A percentile compares a stretch with the other conserved stretches of the same genome.
Conservation (phyloP, 2,113 vertebrate genomes). For the Camelus dromedarius region DNA sequence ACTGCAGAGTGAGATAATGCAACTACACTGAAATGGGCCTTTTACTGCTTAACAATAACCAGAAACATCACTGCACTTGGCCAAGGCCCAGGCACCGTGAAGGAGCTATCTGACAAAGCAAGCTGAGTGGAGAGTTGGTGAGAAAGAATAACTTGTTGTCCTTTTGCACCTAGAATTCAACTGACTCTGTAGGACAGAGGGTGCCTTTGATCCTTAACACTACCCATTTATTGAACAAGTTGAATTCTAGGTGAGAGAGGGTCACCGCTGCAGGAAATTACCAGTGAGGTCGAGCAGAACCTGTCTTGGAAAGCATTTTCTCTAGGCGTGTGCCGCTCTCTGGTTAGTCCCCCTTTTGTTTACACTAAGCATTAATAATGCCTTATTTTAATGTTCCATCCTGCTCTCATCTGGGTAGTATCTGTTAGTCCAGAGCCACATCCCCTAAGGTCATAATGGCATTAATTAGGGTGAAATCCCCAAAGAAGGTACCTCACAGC, state of each 20-base stretch:
- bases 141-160: not conserved
- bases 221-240: too few relatives aligned
- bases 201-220: too few relatives aligned
- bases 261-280: not conserved
- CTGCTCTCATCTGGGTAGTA: not conserved
- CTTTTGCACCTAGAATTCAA: not conserved
- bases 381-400: not conserved
- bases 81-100: not conserved
- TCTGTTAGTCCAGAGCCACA: not conserved
- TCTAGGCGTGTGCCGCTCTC: not conserved
- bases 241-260: not conserved
- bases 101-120: not conserved
- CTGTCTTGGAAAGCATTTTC: not conserved
- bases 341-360: not conserved
- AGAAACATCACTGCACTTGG: not conserved
- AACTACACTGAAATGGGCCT: not conserved
- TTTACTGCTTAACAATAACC: constrained; percentile 17
- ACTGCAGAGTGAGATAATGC: not conserved
- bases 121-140: not conserved
- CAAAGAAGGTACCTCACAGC: not conserved
- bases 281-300: not conserved
- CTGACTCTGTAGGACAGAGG: not conserved
- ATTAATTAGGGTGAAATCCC: not conserved
- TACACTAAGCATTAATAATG: not conserved
- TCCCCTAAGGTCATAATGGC: not conserved